A percentile compares a stretch with the other conserved stretches of the same genome.
Evolutionary conservation across 2,888 invertebrate genomes (phyloP).

Genomic region (Apomyelois bistriatella): DNA sequence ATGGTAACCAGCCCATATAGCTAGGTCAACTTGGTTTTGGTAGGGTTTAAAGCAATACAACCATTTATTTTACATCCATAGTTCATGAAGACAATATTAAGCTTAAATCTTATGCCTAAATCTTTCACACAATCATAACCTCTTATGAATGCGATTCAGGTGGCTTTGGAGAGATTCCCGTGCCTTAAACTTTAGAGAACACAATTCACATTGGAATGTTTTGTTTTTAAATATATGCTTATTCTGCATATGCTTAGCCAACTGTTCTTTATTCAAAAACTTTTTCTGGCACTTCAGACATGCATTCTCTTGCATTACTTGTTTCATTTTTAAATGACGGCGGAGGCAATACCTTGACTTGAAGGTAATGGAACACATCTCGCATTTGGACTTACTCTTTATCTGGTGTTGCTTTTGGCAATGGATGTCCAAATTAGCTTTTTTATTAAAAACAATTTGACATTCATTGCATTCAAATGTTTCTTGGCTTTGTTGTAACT

Average conservation of each 20-base stretch:
- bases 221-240: slow-evolving; percentile 64
- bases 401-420: slow-evolving; percentile 61
- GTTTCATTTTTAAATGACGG: slow-evolving; percentile 63
- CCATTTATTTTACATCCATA: no score
- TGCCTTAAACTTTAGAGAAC: slow-evolving; percentile 63
- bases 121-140: slow-evolving; percentile 49
- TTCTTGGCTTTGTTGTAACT: slow-evolving; percentile 55
- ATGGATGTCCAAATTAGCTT: slow-evolving; percentile 55
- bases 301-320: slow-evolving; percentile 56
- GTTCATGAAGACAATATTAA: background rate
- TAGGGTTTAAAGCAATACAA: no score
- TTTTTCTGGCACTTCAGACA: slow-evolving; percentile 69
- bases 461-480: slow-evolving; percentile 67
- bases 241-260: slow-evolving; percentile 57
- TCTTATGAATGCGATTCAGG: slow-evolving; percentile 59
- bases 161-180: slow-evolving; percentile 57
- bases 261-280: slow-evolving; percentile 53
- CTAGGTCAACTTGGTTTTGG: no score
- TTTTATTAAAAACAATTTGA: slow-evolving; percentile 60
- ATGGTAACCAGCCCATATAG: no score
- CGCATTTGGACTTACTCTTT: slow-evolving; percentile 64
- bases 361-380: slow-evolving; percentile 64
- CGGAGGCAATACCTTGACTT: slow-evolving; percentile 68
- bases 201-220: slow-evolving; percentile 60
- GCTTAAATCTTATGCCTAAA: slow-evolving; percentile 2